Evolutionary conservation across 2,888 invertebrate genomes (phyloP).

Genomic region (Pristionchus japonicus): DNA sequence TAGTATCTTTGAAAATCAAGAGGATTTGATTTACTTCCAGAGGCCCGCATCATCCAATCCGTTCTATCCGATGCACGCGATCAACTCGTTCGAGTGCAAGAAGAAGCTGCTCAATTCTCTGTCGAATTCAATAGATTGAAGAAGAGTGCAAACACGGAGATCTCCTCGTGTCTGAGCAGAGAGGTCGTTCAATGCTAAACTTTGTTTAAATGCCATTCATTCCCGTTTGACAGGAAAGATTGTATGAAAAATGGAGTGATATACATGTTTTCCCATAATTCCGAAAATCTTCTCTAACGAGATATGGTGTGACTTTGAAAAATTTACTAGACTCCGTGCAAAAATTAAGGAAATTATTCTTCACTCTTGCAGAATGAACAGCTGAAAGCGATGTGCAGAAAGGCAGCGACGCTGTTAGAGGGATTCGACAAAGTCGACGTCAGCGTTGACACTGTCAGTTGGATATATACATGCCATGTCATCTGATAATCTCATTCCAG

Average conservation of each 20-base stretch:
- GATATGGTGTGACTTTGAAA: too few species aligned
- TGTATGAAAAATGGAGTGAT: background rate
- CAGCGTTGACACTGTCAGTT: constrained; percentile 57
- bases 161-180: constrained; percentile 41
- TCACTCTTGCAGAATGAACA: constrained; percentile 63
- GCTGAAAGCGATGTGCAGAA: constrained; percentile 62
- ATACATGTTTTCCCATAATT: too few species aligned
- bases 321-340: too few species aligned
- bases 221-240: too few species aligned
- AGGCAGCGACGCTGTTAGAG: constrained; percentile 61
- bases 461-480: background rate
- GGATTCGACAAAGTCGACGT: constrained; percentile 58
- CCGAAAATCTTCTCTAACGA: too few species aligned
- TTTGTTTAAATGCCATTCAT: too few species aligned
- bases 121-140: constrained; percentile 62
- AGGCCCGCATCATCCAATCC: constrained; percentile 39
- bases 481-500: background rate
- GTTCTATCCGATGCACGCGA: constrained; percentile 4
- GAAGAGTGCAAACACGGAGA: constrained; percentile 63
- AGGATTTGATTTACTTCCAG: background rate
- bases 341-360: too few species aligned
- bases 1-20: background rate
- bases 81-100: constrained; percentile 31
- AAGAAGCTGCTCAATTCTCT: constrained; percentile 32
- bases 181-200: too few species aligned